Evolutionary conservation across 1,140 invertebrate species (phyloP), one percentile per base, ranked within the genome.

Genomic region (Drosophila mojavensis): DNA sequence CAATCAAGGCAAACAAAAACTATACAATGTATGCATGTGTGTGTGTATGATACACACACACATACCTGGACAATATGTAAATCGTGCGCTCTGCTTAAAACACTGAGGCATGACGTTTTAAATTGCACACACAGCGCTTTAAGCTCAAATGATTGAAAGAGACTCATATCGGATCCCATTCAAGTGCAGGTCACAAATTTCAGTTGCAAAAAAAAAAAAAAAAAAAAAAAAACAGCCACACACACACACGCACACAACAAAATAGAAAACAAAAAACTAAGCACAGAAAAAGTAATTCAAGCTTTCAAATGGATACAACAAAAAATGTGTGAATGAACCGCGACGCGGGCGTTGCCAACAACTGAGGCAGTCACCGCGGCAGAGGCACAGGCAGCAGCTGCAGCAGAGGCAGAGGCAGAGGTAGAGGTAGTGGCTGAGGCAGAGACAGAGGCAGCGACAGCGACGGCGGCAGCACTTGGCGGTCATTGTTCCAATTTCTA

Each of bases 401-500:
- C 20, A 15, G 65, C 30, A 15, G 20, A 24, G 20, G 3, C 17
- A 28, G 33, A 24, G 17, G 43, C n/a, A 45, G 17, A 15, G 20
- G 65, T 20, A 15, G 20, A 24, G 20, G 3, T 45, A 13, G 47
- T 6, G 17, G 13, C 43, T 39, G 59, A 39, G 43, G 30, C 55
- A 50, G 56, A 43, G 45, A 3, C 43, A 20, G n/a, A 26, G 20
- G n/a, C 60, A 39, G 30, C 33, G 6, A 5, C 66, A 60, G 50
- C 64, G 51, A 43, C 63, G 53, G 59, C 66, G 65, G 65, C 64
- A 79, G 75, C 78, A 73, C 82, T 85, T 85, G 82, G 82, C 79
- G 82, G 82, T 85, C 82, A 85, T 86, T 85, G 82, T 85, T 85
- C 82, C 83, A 85, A 85, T 85, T 85, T 85, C 79, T 86, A 85